phyloP scores from a whole-genome alignment of 2,113 vertebrate species.

The Microtus pennsylvanicus region DNA sequence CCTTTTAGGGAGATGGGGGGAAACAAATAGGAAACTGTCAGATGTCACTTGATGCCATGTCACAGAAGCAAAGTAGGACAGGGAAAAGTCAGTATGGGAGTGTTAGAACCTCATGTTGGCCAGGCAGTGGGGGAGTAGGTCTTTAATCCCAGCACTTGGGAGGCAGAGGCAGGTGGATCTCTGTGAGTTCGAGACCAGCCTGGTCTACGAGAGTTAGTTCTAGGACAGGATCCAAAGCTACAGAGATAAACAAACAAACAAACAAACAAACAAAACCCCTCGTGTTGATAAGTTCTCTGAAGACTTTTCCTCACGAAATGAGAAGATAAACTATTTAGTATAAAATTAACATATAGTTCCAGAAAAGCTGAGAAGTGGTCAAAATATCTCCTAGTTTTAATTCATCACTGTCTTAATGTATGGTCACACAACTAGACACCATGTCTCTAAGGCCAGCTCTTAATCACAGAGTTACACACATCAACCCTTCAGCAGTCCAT shows the following conservation, averaged over 20 bases:
- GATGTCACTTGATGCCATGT: background rate
- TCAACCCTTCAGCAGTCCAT: conserved; percentile 59
- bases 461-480: background rate
- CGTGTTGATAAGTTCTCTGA: background rate
- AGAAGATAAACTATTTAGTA: conserved; percentile 28
- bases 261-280: no score
- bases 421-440: background rate
- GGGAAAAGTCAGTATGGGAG: background rate
- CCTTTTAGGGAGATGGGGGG: background rate
- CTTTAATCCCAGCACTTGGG: no score
- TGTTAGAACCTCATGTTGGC: background rate
- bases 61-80: conserved; percentile 4
- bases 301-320: conserved; percentile 19
- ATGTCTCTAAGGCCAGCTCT: conserved; percentile 20
- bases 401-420: background rate
- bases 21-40: conserved; percentile 16
- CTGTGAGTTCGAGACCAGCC: no score
- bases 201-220: no score
- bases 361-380: conserved; percentile 13
- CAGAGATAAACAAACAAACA: no score
- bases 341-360: background rate
- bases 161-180: no score
- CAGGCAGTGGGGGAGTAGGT: rapidly evolving
- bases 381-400: conserved; percentile 36
- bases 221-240: no score